These are phyloP conservation scores for Acrocyrtus sp. DNA, from an alignment of 2,888 invertebrate genomes.

Conservation along the genomic window DNA sequence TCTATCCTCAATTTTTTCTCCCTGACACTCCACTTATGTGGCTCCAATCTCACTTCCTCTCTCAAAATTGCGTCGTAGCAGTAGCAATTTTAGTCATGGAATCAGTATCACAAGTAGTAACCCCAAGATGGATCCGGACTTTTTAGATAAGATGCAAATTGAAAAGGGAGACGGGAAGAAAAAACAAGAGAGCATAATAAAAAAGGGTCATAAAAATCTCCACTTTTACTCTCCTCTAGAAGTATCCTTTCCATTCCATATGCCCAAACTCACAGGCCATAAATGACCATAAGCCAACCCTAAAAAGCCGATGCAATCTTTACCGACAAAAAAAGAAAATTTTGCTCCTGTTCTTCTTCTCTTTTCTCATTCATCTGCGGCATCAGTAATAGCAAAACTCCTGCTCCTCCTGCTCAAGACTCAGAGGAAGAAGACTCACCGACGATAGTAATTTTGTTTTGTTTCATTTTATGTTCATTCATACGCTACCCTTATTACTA, in stretches of 20 bases:
- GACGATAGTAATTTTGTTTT: too few relatives aligned
- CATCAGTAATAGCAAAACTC: not conserved
- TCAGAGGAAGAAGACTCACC: too few relatives aligned
- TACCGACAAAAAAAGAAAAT: too few relatives aligned
- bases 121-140: too few relatives aligned
- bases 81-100: not conserved
- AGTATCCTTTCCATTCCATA: conserved; percentile 27
- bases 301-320: too few relatives aligned
- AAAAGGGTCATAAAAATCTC: conserved; percentile 34
- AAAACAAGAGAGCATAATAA: conserved; percentile 39
- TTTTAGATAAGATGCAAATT: conserved; percentile 39
- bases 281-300: conserved; percentile 37
- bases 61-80: conserved; percentile 21
- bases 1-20: conserved; percentile 10
- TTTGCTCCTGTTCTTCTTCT: too few relatives aligned
- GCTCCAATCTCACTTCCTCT: conserved; percentile 15
- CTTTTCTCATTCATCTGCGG: too few relatives aligned
- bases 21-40: not conserved
- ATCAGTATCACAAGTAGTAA: not conserved
- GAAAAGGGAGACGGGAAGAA: conserved; percentile 43
- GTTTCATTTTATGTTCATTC: too few relatives aligned
- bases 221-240: conserved; percentile 21
- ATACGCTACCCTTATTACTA: too few relatives aligned
- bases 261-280: conserved; percentile 31
- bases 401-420: not conserved